These are phyloP conservation scores for Leptobrachium leishanense DNA, from an alignment of 2,113 vertebrate genomes.

Conservation along the genomic window DNA sequence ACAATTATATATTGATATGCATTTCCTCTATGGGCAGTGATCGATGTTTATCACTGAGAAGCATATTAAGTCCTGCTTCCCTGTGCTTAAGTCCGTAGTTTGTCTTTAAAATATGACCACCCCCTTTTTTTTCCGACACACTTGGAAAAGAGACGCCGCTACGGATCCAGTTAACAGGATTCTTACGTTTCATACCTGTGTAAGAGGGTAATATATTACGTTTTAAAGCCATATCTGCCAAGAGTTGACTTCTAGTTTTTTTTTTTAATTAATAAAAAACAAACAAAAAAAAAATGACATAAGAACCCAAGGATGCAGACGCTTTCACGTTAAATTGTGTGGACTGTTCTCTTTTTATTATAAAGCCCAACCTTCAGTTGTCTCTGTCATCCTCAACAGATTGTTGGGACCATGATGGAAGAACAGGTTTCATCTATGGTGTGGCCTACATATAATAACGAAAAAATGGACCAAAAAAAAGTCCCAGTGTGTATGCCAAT, in stretches of 20 bases:
- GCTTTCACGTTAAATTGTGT: constrained; percentile 16
- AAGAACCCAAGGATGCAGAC: constrained; percentile 43
- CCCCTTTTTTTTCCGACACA: not conserved
- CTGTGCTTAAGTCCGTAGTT: constrained; percentile 42
- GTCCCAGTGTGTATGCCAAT: constrained; percentile 36
- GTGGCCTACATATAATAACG: not conserved
- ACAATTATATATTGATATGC: constrained; percentile 46
- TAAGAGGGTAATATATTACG: constrained; percentile 31
- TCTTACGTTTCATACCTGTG: constrained; percentile 12
- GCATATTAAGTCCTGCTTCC: constrained; percentile 42
- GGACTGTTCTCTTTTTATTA: constrained; percentile 41
- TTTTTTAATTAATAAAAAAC: constrained; percentile 22
- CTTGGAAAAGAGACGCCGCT: constrained; percentile 23
- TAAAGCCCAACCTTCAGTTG: constrained; percentile 14
- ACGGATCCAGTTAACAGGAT: not conserved
- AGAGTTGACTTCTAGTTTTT: constrained; percentile 38
- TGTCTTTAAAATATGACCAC: constrained; percentile 32
- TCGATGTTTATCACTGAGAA: constrained; percentile 22
- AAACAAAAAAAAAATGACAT: not conserved
- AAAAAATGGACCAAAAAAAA: not conserved
- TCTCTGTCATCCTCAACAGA: constrained; percentile 3
- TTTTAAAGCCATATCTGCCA: constrained; percentile 49
- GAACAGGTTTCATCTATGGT: constrained; percentile 24
- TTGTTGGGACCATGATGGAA: constrained; percentile 25
- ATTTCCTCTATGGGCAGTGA: constrained; percentile 39